Conservation (phyloP, 2,888 invertebrate species). For the Strigamia transsilvanica region DNA sequence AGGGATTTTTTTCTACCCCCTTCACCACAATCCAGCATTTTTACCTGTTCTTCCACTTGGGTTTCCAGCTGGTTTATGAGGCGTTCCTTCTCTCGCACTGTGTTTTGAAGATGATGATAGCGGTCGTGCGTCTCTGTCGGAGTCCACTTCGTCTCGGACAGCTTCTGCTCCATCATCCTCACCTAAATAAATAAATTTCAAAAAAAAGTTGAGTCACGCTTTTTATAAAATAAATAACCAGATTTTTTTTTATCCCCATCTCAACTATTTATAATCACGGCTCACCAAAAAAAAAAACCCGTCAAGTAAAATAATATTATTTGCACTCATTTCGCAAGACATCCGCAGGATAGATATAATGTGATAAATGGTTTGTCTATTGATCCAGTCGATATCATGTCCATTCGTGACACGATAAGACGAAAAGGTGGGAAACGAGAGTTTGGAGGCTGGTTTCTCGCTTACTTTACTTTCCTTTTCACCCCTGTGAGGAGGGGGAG, state of each 20-base stretch:
- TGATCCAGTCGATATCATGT: constrained; percentile 14
- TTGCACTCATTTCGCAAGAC: not conserved
- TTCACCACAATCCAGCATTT: not conserved
- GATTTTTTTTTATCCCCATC: not conserved
- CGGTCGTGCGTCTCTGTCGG: constrained; percentile 61
- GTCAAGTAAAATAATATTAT: not conserved
- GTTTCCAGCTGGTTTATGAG: constrained; percentile 78
- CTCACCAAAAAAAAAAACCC: not conserved
- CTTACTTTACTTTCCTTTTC: not conserved
- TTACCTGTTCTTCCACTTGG: constrained; percentile 86
- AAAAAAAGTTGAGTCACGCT: not conserved
- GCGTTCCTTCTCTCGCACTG: constrained; percentile 67
- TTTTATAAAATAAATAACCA: not conserved
- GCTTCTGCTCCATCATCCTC: constrained; percentile 67
- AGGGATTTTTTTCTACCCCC: not conserved
- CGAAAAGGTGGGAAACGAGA: constrained; percentile 1
- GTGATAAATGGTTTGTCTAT: constrained; percentile 41
- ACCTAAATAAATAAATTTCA: constrained; percentile 61
- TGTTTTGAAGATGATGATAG: constrained; percentile 59
- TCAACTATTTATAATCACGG: not conserved
- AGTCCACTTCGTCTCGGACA: constrained; percentile 64
- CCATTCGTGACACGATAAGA: constrained; percentile 34
- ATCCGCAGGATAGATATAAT: not conserved
- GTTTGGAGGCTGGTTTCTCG: constrained; percentile 38
- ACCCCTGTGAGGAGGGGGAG: constrained; percentile 12